These are phyloP conservation scores for Globia sparganii DNA, from an alignment of 2,888 invertebrate species.

Conservation along the genomic window DNA sequence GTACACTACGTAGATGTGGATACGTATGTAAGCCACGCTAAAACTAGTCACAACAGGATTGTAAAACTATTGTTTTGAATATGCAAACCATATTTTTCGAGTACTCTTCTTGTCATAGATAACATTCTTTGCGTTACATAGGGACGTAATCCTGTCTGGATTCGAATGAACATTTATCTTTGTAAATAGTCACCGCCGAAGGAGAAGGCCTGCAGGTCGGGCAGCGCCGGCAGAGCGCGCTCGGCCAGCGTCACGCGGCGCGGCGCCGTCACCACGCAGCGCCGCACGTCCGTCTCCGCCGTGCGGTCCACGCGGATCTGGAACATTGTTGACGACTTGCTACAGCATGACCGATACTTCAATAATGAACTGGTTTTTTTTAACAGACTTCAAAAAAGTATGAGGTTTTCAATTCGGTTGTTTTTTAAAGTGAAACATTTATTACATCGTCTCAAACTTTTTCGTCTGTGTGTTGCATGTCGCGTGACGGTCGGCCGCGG, in stretches of 20 bases:
- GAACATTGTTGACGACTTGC: background rate
- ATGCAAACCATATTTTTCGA: background rate
- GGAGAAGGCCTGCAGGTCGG: conserved; percentile 75
- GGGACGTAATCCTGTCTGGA: background rate
- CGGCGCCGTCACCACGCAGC: conserved; percentile 72
- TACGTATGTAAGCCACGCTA: background rate
- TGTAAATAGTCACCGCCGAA: conserved; percentile 75
- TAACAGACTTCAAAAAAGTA: background rate
- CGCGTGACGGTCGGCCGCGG: too few relatives aligned
- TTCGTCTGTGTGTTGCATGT: too few relatives aligned
- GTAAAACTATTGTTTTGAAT: background rate
- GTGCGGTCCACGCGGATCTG: conserved; percentile 79
- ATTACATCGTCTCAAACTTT: too few relatives aligned
- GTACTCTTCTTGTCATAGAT: too few relatives aligned
- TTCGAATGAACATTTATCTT: background rate
- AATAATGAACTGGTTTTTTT: background rate
- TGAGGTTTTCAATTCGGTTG: too few relatives aligned
- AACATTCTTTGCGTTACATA: background rate
- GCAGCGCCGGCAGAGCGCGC: conserved; percentile 77
- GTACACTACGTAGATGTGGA: background rate
- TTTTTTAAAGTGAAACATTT: too few relatives aligned
- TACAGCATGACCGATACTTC: background rate
- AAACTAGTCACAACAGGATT: background rate
- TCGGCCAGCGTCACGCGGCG: conserved; percentile 66
- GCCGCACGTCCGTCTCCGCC: conserved; percentile 70